These are phyloP conservation scores for Atherinosoma microstoma DNA, from an alignment of 2,797 vertebrate species.

Conservation along the genomic window DNA sequence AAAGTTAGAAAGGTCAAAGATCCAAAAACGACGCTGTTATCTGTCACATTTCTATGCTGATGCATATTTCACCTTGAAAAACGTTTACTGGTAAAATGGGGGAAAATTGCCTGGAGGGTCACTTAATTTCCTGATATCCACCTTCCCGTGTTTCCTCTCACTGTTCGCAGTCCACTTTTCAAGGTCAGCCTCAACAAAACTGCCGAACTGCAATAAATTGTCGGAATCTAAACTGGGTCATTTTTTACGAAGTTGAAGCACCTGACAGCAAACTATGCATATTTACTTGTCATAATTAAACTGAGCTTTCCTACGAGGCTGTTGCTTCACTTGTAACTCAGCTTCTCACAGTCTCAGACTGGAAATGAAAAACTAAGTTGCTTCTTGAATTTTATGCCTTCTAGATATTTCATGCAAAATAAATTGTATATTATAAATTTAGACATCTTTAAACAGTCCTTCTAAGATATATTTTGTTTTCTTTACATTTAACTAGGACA, in stretches of 20 bases:
- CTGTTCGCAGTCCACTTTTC: conserved; percentile 16
- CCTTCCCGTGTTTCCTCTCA: conserved; percentile 19
- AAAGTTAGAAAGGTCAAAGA: conserved; percentile 59
- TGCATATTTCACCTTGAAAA: conserved; percentile 49
- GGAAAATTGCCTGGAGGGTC: conserved; percentile 30
- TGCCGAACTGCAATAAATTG: not conserved
- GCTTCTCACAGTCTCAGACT: not conserved
- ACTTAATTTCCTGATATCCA: conserved; percentile 24
- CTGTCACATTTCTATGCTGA: conserved; percentile 55
- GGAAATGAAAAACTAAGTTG: not conserved
- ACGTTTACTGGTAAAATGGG: conserved; percentile 51
- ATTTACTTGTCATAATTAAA: not conserved
- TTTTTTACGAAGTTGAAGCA: not conserved
- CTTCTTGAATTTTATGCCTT: not conserved
- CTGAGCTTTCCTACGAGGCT: not conserved
- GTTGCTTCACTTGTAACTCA: not conserved
- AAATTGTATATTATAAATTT: not conserved
- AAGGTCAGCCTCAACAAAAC: conserved; percentile 12
- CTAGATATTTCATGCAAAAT: not conserved
- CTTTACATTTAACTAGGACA: no score
- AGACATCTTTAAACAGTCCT: not conserved
- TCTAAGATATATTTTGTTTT: not conserved
- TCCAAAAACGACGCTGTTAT: conserved; percentile 61
- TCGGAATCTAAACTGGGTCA: not conserved
- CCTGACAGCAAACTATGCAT: not conserved